Conservation (phyloP, 2,113 vertebrate species). For the Hyperoodon ampullatus region DNA sequence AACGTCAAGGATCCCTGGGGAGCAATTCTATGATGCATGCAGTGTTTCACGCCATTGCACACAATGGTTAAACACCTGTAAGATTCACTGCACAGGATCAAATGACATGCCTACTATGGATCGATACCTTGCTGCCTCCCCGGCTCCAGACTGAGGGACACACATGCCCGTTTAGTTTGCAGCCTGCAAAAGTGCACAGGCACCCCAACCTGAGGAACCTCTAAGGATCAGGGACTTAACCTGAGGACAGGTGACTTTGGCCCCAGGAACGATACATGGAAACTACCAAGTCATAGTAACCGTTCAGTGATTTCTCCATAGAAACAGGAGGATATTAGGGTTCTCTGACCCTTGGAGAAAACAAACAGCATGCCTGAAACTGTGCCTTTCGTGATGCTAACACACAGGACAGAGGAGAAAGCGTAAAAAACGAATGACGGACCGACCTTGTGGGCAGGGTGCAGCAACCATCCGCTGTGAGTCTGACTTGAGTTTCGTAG, state of each 20-base stretch:
- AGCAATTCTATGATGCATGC: neutral
- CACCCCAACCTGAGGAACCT: neutral
- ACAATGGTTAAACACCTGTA: neutral
- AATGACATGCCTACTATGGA: neutral
- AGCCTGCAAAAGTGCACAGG: neutral
- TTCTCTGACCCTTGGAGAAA: conserved; percentile 23
- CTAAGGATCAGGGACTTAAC: conserved; percentile 7
- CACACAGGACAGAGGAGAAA: conserved; percentile 1
- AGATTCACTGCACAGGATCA: neutral
- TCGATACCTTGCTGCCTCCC: neutral
- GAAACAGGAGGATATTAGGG: neutral
- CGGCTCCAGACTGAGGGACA: neutral
- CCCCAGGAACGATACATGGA: neutral
- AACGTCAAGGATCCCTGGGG: neutral
- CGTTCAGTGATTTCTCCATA: conserved; percentile 30
- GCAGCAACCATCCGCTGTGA: conserved; percentile 94
- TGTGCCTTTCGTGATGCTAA: neutral
- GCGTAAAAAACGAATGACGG: neutral
- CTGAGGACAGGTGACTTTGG: conserved; percentile 49
- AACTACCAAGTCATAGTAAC: neutral
- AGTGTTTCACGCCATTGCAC: neutral
- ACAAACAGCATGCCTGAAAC: neutral
- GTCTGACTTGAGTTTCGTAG: conserved; percentile 92
- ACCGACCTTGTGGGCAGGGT: conserved; percentile 93
- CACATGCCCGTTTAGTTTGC: neutral